These are phyloP conservation scores for Caenorhabditis remanei DNA, from an alignment of 1,140 invertebrate genomes.

Conservation along the genomic window DNA sequence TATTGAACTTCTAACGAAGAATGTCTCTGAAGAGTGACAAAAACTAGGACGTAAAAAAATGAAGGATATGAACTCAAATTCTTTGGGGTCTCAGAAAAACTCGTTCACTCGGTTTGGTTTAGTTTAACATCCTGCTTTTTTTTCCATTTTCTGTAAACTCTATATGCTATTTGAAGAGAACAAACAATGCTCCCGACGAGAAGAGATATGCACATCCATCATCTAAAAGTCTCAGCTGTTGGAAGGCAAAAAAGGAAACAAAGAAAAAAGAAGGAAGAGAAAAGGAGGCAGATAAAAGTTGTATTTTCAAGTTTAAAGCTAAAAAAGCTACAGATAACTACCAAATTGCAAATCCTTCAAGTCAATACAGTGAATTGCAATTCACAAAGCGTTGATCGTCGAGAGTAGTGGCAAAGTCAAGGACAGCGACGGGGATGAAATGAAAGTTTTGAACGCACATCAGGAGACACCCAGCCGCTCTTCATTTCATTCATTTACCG, in stretches of 20 bases:
- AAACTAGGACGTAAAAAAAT: slow-evolving; percentile 1
- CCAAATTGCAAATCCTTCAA: background rate
- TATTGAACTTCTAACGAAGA: no score
- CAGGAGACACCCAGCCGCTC: slow-evolving; percentile 17
- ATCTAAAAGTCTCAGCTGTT: slow-evolving; percentile 46
- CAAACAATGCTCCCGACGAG: slow-evolving; percentile 27
- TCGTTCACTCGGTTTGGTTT: slow-evolving; percentile 14
- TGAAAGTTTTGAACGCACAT: slow-evolving; percentile 40
- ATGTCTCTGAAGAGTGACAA: slow-evolving; percentile 31
- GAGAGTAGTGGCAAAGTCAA: slow-evolving; percentile 36
- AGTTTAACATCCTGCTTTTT: background rate
- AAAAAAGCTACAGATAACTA: background rate
- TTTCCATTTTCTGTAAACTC: slow-evolving; percentile 40
- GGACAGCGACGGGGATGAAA: background rate
- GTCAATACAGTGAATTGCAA: background rate
- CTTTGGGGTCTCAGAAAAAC: background rate
- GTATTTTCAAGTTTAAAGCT: background rate
- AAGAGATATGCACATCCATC: slow-evolving; percentile 43
- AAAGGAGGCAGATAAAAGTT: no score
- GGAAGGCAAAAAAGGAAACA: slow-evolving; percentile 6
- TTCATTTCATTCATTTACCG: slow-evolving; percentile 51
- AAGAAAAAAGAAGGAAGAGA: background rate
- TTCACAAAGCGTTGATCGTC: slow-evolving; percentile 50
- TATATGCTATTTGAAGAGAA: background rate
- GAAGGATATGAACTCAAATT: slow-evolving; percentile 41